Conservation (phyloP, 2,113 vertebrate species). For the Podarcis muralis region DNA sequence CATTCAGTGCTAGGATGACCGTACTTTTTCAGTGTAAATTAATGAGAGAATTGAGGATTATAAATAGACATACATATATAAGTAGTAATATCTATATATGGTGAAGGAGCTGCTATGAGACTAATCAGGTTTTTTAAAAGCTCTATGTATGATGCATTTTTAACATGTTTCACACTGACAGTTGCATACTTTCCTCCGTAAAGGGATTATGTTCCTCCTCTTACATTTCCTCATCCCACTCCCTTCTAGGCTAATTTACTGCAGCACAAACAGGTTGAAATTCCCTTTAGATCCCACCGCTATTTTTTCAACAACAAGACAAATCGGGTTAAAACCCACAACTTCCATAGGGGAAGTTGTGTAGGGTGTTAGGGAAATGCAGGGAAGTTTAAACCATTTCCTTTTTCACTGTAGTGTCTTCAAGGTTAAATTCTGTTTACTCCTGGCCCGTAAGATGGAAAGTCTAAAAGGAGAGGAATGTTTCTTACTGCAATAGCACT, state of each 20-base stretch:
- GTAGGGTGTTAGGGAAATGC: conserved; percentile 20
- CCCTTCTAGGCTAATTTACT: neutral
- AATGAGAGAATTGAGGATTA: neutral
- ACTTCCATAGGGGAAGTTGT: neutral
- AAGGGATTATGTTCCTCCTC: neutral
- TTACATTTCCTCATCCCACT: conserved; percentile 15
- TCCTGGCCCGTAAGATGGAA: conserved; percentile 29
- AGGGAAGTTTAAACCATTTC: neutral
- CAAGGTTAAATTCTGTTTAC: conserved; percentile 28
- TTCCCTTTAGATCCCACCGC: conserved; percentile 24
- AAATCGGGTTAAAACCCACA: conserved; percentile 31
- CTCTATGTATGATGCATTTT: conserved; percentile 20
- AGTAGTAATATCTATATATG: neutral
- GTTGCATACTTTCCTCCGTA: conserved; percentile 7
- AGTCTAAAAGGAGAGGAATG: neutral
- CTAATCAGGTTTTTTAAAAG: neutral
- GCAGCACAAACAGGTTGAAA: conserved; percentile 51
- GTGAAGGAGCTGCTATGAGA: neutral
- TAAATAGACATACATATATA: neutral
- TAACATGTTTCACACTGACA: neutral
- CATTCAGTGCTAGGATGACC: neutral
- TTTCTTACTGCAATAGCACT: conserved; percentile 39
- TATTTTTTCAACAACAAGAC: conserved; percentile 41
- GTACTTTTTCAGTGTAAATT: neutral
- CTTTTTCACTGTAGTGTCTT: conserved; percentile 1